Percentiles rank a stretch among this genome's conserved stretches.
Conservation (phyloP, 2,113 vertebrate species). For the Nyctibius bracteatus region DNA sequence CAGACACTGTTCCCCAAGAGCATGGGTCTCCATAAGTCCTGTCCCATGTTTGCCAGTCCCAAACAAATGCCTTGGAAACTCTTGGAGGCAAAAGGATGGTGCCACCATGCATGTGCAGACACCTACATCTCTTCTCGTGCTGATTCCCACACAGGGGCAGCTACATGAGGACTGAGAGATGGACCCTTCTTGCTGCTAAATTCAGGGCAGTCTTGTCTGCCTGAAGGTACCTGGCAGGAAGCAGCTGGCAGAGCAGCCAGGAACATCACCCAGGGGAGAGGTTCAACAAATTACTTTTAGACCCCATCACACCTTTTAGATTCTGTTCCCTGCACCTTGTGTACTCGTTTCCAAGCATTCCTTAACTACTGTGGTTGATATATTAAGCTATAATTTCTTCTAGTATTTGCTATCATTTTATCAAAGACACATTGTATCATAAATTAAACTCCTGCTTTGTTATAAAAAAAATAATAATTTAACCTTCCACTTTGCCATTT, state of each 20-base stretch:
- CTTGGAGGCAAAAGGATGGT: neutral
- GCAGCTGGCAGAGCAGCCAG: neutral
- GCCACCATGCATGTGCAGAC: accelerated
- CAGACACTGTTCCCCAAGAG: neutral
- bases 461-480: neutral
- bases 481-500: neutral
- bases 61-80: neutral
- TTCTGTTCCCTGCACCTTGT: neutral
- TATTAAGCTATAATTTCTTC: neutral
- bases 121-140: accelerated
- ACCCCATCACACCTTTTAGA: neutral
- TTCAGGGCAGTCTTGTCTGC: neutral
- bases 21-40: neutral
- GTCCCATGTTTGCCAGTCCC: neutral
- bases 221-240: neutral
- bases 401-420: neutral
- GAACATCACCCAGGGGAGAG: neutral
- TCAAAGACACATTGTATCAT: neutral
- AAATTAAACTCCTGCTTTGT: neutral
- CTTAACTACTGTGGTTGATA: neutral
- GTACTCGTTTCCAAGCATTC: neutral
- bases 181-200: accelerated
- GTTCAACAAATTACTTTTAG: neutral
- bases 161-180: neutral
- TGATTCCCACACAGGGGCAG: neutral